Base-by-base conservation (phyloP, 2,888 invertebrate genomes). In the Ochropacha duplaris region DNA sequence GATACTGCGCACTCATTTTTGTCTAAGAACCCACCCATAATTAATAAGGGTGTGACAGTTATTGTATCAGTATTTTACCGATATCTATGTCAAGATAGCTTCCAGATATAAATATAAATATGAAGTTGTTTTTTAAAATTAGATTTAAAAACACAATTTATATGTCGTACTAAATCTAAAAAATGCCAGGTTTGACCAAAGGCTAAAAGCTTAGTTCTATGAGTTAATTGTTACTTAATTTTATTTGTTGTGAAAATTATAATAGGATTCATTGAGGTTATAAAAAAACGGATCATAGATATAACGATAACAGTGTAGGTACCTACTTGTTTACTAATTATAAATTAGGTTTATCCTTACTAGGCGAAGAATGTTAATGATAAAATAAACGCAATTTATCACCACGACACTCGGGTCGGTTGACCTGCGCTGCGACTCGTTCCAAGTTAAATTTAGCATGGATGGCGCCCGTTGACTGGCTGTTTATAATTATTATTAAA, bases 371-470 rank as follows among this genome's bases (percentile, higher is more conserved):
- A 44, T 44, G 19, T n/a, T 19, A 9, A 44, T 44, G 44, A 19
- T 44, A 16, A 39, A 39, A 39, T 39, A 39, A 39, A 8, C 39
- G 39, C 2, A 44, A 19, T 31, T 52, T 52, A 52, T 52, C 52
- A 22, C 31, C 11, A 31, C 22, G n/a, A 16, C 26, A 55, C 56
- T 70, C 69, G 64, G 60, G 65, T 69, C 64, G 69, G 61, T 64
- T 77, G 82, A 84, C 82, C 81, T 69, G 74, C 66, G 69, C 81
- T 69, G 74, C 66, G 69, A 68, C 64, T 69, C 68, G 69, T 71
- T 50, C 50, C 64, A 69, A 79, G 83, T 79, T 86, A 86, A 84
- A 81, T 83, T 84, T 88, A 84, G 83, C 81, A 65, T 65, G 62
- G 36, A 65, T 65, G 62, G 36, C 74, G 68, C 75, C 69, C 71